Percentiles rank a stretch among this genome's conserved stretches.
Evolutionary conservation across 2,888 invertebrate species (phyloP).

Genomic region (Aquatica leii): DNA sequence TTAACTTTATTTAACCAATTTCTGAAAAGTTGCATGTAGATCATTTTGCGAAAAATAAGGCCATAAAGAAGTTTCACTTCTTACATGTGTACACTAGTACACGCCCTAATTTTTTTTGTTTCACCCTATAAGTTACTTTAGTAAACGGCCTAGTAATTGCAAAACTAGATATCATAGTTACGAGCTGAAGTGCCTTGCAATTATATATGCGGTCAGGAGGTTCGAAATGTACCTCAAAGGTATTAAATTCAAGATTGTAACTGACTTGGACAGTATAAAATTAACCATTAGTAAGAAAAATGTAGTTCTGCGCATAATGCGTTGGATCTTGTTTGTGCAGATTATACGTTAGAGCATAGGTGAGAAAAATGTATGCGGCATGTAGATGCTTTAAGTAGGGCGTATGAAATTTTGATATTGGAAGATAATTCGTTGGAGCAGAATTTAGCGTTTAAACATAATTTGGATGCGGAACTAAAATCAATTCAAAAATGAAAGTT

Average conservation of each 20-base stretch:
- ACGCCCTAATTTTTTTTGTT: too few species aligned
- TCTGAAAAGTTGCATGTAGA: too few species aligned
- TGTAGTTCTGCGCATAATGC: slow-evolving; percentile 42
- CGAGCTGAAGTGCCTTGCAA: slow-evolving; percentile 46
- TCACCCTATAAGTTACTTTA: too few species aligned
- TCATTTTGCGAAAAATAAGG: too few species aligned
- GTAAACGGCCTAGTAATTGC: slow-evolving; percentile 44
- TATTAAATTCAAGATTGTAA: slow-evolving; percentile 46
- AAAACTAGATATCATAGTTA: slow-evolving; percentile 50
- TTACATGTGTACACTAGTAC: too few species aligned
- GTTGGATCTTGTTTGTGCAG: slow-evolving; percentile 15
- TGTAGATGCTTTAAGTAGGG: slow-evolving; percentile 46
- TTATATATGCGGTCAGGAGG: slow-evolving; percentile 44
- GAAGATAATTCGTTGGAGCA: slow-evolving; percentile 43
- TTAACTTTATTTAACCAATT: too few species aligned
- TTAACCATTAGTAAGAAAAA: slow-evolving; percentile 46
- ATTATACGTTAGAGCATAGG: slow-evolving; percentile 25
- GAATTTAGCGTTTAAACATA: slow-evolving; percentile 38
- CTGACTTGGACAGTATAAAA: slow-evolving; percentile 44
- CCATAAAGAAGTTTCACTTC: too few species aligned
- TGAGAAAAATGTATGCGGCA: slow-evolving; percentile 20
- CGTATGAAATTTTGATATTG: slow-evolving; percentile 26
- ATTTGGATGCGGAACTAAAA: slow-evolving; percentile 35
- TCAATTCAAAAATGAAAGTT: slow-evolving; percentile 35
- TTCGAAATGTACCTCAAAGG: slow-evolving; percentile 45